Base-by-base conservation (phyloP, 2,888 invertebrate genomes). In the Diarsia dahlii region DNA sequence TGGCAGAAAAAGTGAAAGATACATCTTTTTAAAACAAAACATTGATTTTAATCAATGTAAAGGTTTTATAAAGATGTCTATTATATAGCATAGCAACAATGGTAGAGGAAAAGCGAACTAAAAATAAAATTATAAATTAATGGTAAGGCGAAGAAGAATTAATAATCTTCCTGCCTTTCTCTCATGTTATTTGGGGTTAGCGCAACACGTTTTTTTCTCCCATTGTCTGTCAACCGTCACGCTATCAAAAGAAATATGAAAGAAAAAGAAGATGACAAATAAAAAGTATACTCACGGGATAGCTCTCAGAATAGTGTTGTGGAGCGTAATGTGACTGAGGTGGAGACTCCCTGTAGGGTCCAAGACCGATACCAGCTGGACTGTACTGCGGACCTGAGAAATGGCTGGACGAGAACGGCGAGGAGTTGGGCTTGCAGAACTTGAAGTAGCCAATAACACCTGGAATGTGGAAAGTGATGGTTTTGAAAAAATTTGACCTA, bases 361-460 rank as follows among this genome's bases (percentile, higher is more conserved):
- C 97, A 15, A 97, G 96, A 3, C 98, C 98, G 9, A 98, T 96
- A n/a, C 98, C 98, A 68, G 98, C 98, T 0, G 98, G 97, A 0
- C 97, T 97, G 90, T 98, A 98, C 87, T 98, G 97, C 0, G 98
- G 98, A 0, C 97, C 97, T 0, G 97, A 96, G 89, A 95, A 96
- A 83, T 96, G 96, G 69, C 82, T 93, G 2, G 92, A 90, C 0
- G 96, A 94, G 88, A 96, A 96, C 0, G 97, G 97, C 2, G 97
- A 97, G 5, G 97, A 91, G 87, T 97, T 97, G 0, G 98, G 98
- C 88, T 98, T 98, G 96, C 98, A 98, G 87, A 98, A 97, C 91
- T 98, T 98, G 93, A 98, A 98, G 96, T 98, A 98, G 50, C 98
- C 98, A 89, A 98, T 98, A 0, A 98, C 95, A 83, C 98, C 98